Evolutionary conservation across 2,113 vertebrate species (phyloP).

Genomic region (Psilopsiagon aurifrons): DNA sequence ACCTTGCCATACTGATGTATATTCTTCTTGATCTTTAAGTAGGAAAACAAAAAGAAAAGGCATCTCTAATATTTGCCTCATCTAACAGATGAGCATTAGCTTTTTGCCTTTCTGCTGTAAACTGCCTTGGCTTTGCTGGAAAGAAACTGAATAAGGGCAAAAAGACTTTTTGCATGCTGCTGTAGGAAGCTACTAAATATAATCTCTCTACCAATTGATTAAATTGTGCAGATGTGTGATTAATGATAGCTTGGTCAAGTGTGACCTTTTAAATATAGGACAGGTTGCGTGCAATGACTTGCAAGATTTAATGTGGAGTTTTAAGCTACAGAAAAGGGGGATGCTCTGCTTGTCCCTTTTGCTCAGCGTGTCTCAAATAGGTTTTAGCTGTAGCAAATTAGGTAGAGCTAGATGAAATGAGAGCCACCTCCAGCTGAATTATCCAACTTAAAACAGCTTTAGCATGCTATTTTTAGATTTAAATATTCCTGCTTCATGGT

Average conservation of each 20-base stretch:
- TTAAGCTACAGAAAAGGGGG: not conserved
- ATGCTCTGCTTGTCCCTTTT: constrained; percentile 6
- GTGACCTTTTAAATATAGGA: constrained; percentile 42
- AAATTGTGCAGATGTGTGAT: constrained; percentile 18
- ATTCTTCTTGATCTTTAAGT: constrained; percentile 52
- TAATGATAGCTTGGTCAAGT: constrained; percentile 26
- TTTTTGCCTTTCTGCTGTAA: not conserved
- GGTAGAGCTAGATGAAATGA: constrained; percentile 56
- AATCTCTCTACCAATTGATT: not conserved
- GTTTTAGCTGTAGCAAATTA: constrained; percentile 60
- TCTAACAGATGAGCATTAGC: not conserved
- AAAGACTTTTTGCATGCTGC: not conserved
- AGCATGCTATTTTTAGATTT: constrained; percentile 61
- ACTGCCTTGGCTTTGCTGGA: not conserved
- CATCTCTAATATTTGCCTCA: not conserved
- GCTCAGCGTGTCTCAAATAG: constrained; percentile 53
- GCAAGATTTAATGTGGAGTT: constrained; percentile 21
- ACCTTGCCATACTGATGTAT: not conserved
- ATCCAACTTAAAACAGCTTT: constrained; percentile 65
- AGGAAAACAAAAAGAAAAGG: constrained; percentile 16
- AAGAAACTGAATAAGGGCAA: not conserved
- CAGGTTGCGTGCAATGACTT: constrained; percentile 1
- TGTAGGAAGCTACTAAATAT: not conserved
- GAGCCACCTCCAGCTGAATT: constrained; percentile 49
- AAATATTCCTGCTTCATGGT: constrained; percentile 62